Conservation (phyloP, 2,113 vertebrate genomes). For the Pseudopodoces humilis region DNA sequence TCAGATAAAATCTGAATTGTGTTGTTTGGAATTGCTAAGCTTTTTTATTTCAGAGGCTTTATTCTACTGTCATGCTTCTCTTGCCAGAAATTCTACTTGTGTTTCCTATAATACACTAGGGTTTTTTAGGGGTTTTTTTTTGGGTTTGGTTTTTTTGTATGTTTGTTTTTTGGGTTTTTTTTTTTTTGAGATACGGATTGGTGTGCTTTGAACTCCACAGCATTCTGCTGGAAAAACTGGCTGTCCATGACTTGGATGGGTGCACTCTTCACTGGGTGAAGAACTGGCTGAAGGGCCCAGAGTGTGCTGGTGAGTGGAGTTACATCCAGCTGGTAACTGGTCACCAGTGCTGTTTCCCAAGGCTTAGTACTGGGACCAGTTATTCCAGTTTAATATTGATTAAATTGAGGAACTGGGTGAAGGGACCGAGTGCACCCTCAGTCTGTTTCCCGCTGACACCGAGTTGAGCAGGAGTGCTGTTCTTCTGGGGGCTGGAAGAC, state of each 20-base stretch:
- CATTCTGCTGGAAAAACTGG: background rate
- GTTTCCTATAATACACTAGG: background rate
- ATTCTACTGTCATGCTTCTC: background rate
- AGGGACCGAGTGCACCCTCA: rapidly evolving
- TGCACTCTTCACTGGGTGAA: background rate
- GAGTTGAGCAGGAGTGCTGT: background rate
- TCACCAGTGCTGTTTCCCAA: background rate
- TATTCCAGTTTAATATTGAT: background rate
- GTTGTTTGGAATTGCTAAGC: background rate
- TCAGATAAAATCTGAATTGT: background rate
- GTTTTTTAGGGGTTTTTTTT: background rate
- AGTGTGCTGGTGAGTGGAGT: background rate
- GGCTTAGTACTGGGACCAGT: background rate
- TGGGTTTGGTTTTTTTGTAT: background rate
- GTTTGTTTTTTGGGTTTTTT: background rate
- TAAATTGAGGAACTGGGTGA: rapidly evolving
- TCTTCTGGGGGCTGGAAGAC: background rate
- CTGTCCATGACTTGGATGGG: background rate
- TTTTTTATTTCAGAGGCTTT: background rate
- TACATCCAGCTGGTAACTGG: background rate
- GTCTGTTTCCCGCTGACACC: rapidly evolving
- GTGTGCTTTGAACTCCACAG: background rate
- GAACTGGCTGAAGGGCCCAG: background rate
- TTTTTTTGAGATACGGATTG: background rate
- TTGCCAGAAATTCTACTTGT: background rate